Percentiles rank a stretch among this genome's conserved stretches.
phyloP scores from a whole-genome alignment of 2,888 invertebrate genomes.

The Drosophila borealis region DNA sequence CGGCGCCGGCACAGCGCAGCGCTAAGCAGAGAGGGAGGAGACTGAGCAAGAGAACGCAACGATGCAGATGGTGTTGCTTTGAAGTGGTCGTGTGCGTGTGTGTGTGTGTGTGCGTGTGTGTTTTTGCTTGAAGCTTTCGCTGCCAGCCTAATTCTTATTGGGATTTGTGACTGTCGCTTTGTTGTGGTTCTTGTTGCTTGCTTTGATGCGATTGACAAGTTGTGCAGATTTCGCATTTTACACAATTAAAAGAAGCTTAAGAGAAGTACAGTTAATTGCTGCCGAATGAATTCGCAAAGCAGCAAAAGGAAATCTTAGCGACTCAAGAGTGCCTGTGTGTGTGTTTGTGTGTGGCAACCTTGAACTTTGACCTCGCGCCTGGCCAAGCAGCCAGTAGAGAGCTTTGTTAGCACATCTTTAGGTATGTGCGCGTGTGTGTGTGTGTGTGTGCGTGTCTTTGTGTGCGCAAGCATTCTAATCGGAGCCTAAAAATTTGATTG shows the following conservation, averaged over 20 bases:
- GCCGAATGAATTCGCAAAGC: constrained; percentile 9
- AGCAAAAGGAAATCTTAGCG: neutral
- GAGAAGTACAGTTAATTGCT: constrained; percentile 28
- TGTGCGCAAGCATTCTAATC: constrained; percentile 63
- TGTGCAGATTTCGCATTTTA: constrained; percentile 60
- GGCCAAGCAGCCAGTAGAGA: constrained; percentile 16
- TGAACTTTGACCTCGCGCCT: constrained; percentile 74
- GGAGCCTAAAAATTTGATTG: constrained; percentile 75
- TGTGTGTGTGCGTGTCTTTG: neutral
- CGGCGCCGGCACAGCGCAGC: constrained; percentile 5
- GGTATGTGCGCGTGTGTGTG: neutral
- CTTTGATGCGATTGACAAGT: constrained; percentile 50
- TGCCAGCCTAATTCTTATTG: constrained; percentile 23
- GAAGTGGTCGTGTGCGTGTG: constrained; percentile 13
- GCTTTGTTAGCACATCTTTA: constrained; percentile 3
- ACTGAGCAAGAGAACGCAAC: constrained; percentile 3
- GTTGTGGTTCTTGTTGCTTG: constrained; percentile 18
- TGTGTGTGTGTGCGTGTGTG: no score
- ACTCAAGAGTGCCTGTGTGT: neutral
- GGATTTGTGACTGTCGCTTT: constrained; percentile 14
- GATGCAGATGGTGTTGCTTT: constrained; percentile 38
- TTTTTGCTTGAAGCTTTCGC: constrained; percentile 15
- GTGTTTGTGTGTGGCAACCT: constrained; percentile 56
- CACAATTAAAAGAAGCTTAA: constrained; percentile 40
- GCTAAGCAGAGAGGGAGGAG: constrained; percentile 4